Percentiles rank a stretch among this genome's conserved stretches.
Evolutionary conservation across 2,888 invertebrate genomes (phyloP).

Genomic region (Drosophila subquinaria): DNA sequence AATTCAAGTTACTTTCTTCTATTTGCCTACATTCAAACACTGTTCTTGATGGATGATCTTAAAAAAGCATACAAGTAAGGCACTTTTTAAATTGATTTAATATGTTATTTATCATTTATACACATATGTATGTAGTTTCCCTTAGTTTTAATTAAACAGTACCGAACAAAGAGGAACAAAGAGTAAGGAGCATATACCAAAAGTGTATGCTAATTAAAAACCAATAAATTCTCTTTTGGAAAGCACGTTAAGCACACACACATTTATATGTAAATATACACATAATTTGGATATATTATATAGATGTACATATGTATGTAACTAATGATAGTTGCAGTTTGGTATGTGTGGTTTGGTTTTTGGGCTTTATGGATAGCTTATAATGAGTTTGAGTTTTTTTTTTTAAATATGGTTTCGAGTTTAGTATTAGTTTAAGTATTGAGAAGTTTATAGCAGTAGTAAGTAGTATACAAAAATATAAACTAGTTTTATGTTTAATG

Average conservation of each 20-base stretch:
- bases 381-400: conserved; percentile 31
- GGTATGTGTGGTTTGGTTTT: conserved; percentile 28
- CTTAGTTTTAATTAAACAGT: conserved; percentile 3
- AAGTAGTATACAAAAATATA: conserved; percentile 77
- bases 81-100: conserved; percentile 12
- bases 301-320: conserved; percentile 25
- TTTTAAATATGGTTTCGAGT: conserved; percentile 54
- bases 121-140: neutral
- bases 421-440: conserved; percentile 60
- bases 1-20: conserved; percentile 49
- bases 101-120: neutral
- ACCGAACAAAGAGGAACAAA: conserved; percentile 15
- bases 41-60: conserved; percentile 32
- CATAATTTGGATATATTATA: conserved; percentile 36
- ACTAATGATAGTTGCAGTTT: conserved; percentile 60
- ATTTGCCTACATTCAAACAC: conserved; percentile 24
- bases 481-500: conserved; percentile 78
- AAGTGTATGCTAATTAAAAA: conserved; percentile 5
- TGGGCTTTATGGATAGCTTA: conserved; percentile 47
- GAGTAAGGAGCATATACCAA: conserved; percentile 10
- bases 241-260: conserved; percentile 60
- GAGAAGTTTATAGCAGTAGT: conserved; percentile 73
- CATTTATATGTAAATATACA: conserved; percentile 47
- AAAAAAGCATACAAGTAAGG: conserved; percentile 5
- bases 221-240: conserved; percentile 48